These are phyloP conservation scores for Sinella curviseta DNA, from an alignment of 1,140 invertebrate species.

Conservation along the genomic window DNA sequence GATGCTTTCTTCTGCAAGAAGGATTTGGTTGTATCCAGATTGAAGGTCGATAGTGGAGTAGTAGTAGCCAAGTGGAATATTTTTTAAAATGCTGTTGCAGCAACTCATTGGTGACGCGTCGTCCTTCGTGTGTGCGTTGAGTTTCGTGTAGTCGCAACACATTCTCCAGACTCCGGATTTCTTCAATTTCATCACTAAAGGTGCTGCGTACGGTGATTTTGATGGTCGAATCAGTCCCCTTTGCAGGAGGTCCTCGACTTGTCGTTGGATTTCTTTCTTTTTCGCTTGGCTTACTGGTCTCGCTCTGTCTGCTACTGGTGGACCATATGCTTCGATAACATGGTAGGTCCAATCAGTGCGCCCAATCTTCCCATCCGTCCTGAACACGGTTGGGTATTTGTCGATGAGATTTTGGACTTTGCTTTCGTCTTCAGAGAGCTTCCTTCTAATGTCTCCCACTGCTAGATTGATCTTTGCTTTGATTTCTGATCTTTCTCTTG, in stretches of 20 bases:
- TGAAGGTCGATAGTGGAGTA: not conserved
- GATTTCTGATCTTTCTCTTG: too few species aligned
- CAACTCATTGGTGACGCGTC: constrained; percentile 28
- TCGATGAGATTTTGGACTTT: not conserved
- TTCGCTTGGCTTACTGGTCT: too few species aligned
- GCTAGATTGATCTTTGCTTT: not conserved
- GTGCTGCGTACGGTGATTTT: constrained; percentile 20
- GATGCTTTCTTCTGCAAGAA: not conserved
- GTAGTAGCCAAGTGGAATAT: constrained; percentile 7
- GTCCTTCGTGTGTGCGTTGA: constrained; percentile 10
- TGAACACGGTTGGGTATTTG: not conserved
- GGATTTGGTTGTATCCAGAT: not conserved
- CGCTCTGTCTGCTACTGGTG: not conserved
- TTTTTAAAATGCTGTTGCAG: not conserved
- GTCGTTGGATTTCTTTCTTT: not conserved
- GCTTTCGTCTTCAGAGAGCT: not conserved
- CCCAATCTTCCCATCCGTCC: not conserved
- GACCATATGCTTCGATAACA: not conserved
- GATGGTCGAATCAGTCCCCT: constrained; percentile 30
- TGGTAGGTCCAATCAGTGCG: not conserved
- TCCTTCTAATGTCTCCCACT: not conserved
- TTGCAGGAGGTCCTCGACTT: constrained; percentile 25
- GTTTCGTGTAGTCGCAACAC: constrained; percentile 18
- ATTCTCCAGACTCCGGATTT: not conserved
- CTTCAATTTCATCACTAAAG: constrained; percentile 17